These are phyloP conservation scores for Parotocinclus haroldoi DNA, from an alignment of 2,797 vertebrate genomes.

Conservation along the genomic window DNA sequence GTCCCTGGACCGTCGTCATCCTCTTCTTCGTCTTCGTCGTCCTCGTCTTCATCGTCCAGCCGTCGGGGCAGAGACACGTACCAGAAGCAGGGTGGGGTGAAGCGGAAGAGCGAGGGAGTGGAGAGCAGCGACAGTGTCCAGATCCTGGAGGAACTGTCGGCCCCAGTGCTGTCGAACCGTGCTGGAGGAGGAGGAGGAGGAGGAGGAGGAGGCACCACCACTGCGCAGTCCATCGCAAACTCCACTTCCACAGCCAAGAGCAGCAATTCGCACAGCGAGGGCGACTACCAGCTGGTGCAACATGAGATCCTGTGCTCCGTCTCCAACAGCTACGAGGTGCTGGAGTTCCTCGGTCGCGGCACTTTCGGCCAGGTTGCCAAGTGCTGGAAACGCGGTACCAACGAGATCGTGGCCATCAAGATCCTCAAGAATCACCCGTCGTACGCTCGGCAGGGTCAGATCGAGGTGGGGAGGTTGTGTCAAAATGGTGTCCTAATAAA, in stretches of 20 bases:
- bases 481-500: background rate
- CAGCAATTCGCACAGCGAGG: slow-evolving; percentile 93
- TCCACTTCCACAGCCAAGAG: slow-evolving; percentile 89
- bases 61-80: slow-evolving; percentile 83
- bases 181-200: slow-evolving; percentile 71
- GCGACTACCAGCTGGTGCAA: slow-evolving; percentile 97
- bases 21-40: slow-evolving; percentile 63
- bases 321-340: slow-evolving; percentile 95
- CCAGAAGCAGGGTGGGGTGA: slow-evolving; percentile 90
- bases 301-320: slow-evolving; percentile 97
- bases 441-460: slow-evolving; percentile 95
- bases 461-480: slow-evolving; percentile 77
- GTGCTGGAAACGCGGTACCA: slow-evolving; percentile 97
- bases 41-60: slow-evolving; percentile 61
- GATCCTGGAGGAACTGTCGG: slow-evolving; percentile 97
- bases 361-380: slow-evolving; percentile 97
- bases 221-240: slow-evolving; percentile 84
- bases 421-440: slow-evolving; percentile 97
- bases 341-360: slow-evolving; percentile 94
- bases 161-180: slow-evolving; percentile 90
- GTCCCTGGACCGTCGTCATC: slow-evolving; percentile 76
- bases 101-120: slow-evolving; percentile 93
- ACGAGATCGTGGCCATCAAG: slow-evolving; percentile 97
- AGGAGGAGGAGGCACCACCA: slow-evolving; percentile 76
- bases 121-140: slow-evolving; percentile 98